A percentile compares a stretch with the other conserved stretches of the same genome.
Evolutionary conservation across 2,113 vertebrate species (phyloP).

Genomic region (Tragelaphus buxtoni): DNA sequence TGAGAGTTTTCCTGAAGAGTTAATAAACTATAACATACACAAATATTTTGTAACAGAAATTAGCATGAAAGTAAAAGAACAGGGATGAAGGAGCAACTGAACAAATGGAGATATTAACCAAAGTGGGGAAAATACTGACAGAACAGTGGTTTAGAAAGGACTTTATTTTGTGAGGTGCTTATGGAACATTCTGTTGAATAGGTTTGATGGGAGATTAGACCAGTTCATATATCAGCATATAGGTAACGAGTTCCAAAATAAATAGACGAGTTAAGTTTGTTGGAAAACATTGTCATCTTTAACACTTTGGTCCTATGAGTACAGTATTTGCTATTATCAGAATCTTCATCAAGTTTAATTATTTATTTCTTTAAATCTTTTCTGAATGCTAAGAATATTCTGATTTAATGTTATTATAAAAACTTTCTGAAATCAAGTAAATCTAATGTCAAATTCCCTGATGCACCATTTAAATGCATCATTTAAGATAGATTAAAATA

Average conservation of each 20-base stretch:
- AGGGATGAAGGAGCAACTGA: neutral
- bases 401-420: conserved; percentile 66
- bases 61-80: neutral
- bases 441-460: conserved; percentile 69
- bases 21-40: neutral
- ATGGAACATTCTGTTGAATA: neutral
- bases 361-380: conserved; percentile 59
- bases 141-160: neutral
- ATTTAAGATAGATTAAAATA: conserved; percentile 77
- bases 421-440: conserved; percentile 62
- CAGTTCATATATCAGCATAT: neutral
- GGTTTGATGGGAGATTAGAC: neutral
- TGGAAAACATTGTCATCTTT: neutral
- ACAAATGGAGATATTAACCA: neutral
- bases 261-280: neutral
- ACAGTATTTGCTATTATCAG: conserved; percentile 20
- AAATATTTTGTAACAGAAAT: neutral
- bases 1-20: neutral
- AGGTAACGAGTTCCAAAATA: neutral
- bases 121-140: neutral
- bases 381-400: conserved; percentile 27
- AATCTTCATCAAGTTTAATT: neutral
- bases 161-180: neutral
- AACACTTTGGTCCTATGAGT: conserved; percentile 29
- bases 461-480: conserved; percentile 68